Conservation (phyloP, 2,797 vertebrate genomes). For the Anabacerthia variegaticeps region DNA sequence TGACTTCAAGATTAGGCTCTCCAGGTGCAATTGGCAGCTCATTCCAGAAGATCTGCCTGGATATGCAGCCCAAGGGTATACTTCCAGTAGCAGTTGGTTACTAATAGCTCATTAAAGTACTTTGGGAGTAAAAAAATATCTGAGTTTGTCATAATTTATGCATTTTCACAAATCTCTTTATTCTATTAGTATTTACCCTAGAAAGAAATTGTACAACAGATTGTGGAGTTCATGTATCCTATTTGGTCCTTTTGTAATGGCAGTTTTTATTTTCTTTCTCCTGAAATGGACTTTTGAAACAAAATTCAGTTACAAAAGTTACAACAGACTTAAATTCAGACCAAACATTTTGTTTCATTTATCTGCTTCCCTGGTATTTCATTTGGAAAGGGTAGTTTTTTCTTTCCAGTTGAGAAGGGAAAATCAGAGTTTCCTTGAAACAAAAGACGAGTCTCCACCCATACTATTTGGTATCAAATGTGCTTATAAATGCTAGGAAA, state of each 20-base stretch:
- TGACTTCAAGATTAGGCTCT: neutral
- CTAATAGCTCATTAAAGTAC: neutral
- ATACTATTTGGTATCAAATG: neutral
- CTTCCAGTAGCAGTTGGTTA: neutral
- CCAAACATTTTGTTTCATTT: neutral
- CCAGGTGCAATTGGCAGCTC: neutral
- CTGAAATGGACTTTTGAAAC: neutral
- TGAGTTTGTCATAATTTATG: neutral
- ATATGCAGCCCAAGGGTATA: neutral
- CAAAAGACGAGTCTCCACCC: neutral
- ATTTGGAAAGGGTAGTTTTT: neutral
- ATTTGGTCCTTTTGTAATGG: neutral
- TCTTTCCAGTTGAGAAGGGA: slow-evolving; percentile 2
- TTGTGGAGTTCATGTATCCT: neutral
- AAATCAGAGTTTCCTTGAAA: slow-evolving; percentile 39
- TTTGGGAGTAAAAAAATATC: neutral
- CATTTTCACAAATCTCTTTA: neutral
- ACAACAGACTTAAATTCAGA: neutral
- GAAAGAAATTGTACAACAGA: neutral
- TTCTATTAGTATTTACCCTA: neutral
- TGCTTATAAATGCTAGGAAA: neutral
- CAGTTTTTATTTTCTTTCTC: neutral
- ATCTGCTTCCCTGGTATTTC: slow-evolving; percentile 34
- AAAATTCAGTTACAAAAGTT: neutral
- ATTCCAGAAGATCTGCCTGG: neutral